Base-by-base conservation (phyloP, 2,113 vertebrate genomes). In the Rynchops niger region DNA sequence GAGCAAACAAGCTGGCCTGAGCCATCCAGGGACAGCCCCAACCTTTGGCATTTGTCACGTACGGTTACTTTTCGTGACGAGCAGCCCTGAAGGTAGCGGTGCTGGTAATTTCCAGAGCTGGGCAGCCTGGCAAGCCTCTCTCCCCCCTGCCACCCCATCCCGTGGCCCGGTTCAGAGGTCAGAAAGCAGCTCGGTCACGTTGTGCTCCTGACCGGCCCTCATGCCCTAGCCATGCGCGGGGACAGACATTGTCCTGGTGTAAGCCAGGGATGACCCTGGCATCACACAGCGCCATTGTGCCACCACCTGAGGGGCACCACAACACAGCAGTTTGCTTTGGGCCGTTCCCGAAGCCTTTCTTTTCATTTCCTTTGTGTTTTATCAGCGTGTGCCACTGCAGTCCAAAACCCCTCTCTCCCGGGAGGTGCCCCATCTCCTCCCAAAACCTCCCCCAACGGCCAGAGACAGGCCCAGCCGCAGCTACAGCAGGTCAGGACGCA, bases 21-120 rank as follows among this genome's bases (percentile, higher is more conserved):
- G 62, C 9, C 42, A 27, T 15, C 30, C 42, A 45, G 27, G 5
- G 67, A 56, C 1, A 79, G 71, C 29, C 30, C 5, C 36, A 71
- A 2, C 73, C 27, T 63, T 29, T 27, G 27, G 42, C 38, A 42
- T 81, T 73, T 66, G 18, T 47, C 5, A 2, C 5, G 23, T n/a
- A 34, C 0, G 0, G 1, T 55, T 63, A 34, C 15, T 80, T 86
- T 76, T 56, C 2, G 8, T 22, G 32, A 65, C 11, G 0, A 6
- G 40, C 15, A 76, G 36, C 23, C 66, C 53, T 3, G 3, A 36
- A 58, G 36, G 72, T 2, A 90, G 21, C 5, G 1, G 18, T 52
- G 32, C 58, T 3, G 2, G 59, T 26, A 12, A 83, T 45, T 77
- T 80, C 34, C 43, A 55, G 53, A 83, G 23, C 38, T 45, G 84